Evolutionary conservation across 2,797 vertebrate genomes (phyloP).

Genomic region (Sphenopsis melanotis): DNA sequence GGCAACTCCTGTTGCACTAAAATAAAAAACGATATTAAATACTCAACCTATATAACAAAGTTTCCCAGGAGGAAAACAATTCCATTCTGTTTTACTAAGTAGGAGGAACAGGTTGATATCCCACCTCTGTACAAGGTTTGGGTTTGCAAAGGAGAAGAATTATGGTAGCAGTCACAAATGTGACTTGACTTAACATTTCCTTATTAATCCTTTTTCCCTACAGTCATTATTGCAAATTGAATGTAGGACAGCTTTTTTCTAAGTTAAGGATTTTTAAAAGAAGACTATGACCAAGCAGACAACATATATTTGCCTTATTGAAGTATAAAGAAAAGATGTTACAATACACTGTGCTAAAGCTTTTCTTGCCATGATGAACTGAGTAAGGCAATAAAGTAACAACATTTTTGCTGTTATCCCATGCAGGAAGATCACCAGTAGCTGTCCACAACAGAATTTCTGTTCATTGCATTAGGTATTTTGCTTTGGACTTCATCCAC

Average conservation of each 20-base stretch:
- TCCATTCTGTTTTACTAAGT: neutral
- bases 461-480: neutral
- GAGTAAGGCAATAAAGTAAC: neutral
- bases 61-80: neutral
- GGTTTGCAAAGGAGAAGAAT: neutral
- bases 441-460: neutral
- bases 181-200: neutral
- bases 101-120: neutral
- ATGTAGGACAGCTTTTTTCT: too few species aligned
- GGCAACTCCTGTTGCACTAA: neutral
- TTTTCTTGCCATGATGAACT: neutral
- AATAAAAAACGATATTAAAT: neutral
- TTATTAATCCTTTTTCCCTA: neutral
- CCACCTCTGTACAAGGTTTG: neutral
- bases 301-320: neutral
- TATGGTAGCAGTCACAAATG: neutral
- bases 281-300: neutral
- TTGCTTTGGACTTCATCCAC: neutral
- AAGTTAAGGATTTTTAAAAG: neutral
- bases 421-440: neutral
- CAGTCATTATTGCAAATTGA: too few species aligned
- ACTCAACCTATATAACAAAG: neutral
- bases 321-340: neutral
- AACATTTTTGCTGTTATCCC: neutral
- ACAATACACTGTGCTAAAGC: neutral